Base-by-base conservation (phyloP, 2,888 invertebrate species). In the Schizaphis graminum region DNA sequence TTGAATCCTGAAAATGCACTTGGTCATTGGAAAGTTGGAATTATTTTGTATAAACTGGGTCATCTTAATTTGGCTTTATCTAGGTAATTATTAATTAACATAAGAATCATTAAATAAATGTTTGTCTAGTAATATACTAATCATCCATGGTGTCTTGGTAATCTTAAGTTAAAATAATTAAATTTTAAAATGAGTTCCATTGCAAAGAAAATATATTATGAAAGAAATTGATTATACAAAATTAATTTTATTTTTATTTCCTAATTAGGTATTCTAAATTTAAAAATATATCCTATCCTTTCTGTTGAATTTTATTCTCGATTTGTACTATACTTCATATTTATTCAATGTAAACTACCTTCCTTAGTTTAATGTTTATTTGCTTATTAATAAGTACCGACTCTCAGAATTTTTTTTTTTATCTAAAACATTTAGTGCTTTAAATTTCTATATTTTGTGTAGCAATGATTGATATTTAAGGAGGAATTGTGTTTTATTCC, bases 1-100 rank as follows among this genome's bases (percentile, higher is more conserved):
- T 96, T 99, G 95, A 98, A 98, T 95, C 99, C 99, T 21, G 99
- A 98, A 96, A 99, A 98, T 97, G 99, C 99, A 84, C 98, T 99
- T 92, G 98, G 99, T 56, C 98, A 99, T 96, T 99, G 99, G 95
- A 99, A 99, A 96, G 97, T 99, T 96, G 99, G 99, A 84, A 99
- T 99, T 96, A 98, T 99, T 94, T 99, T 99, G 96, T 99, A 99
- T 96, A 99, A 99, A 96, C 99, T 99, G 96, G 99, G 99, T 97
- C 97, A 95, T 96, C 96, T 95, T 41, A 16, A 84, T 21, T 35
- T 35, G 10, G 92, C 92, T 53, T 53, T 67, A n/a, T 41, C 4
- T 0, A 88, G 90, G 77, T 89, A 67, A 86, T 47, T 91, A 84
- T 26, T 88, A 11, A 11, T 28, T 88, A n/a, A 8, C 21, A 88